Evolutionary conservation across 2,888 invertebrate species (phyloP).

Genomic region (Rutpela maculata): DNA sequence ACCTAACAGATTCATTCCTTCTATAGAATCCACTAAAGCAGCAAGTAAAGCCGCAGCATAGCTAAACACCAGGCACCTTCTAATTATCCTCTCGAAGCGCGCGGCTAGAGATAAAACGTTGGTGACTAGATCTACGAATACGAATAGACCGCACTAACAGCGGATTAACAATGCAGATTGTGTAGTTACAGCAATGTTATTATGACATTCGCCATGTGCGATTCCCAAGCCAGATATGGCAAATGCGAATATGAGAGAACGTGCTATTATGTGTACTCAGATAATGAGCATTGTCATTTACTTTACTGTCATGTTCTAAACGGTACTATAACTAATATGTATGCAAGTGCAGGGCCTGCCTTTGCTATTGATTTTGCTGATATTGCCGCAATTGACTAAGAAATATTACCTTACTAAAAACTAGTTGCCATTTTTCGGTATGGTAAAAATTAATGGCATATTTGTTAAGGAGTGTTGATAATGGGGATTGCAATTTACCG

Average conservation of each 20-base stretch:
- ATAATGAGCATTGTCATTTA: constrained; percentile 34
- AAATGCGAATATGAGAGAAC: constrained; percentile 8
- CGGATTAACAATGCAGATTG: constrained; percentile 50
- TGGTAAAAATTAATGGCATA: no score
- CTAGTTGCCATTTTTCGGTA: background rate
- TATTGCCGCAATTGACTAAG: constrained; percentile 1
- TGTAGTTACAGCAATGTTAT: constrained; percentile 47
- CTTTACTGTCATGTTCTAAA: constrained; percentile 15
- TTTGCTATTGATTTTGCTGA: constrained; percentile 11
- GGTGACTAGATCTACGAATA: constrained; percentile 36
- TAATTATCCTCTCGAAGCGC: constrained; percentile 39
- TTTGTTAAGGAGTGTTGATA: no score
- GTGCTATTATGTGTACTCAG: constrained; percentile 3
- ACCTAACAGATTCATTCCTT: constrained; percentile 8
- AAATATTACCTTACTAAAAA: background rate
- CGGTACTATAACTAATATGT: constrained; percentile 21
- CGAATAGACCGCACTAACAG: constrained; percentile 42
- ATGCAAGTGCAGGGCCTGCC: background rate
- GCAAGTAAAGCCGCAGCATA: constrained; percentile 35
- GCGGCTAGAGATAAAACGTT: constrained; percentile 45
- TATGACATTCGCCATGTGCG: constrained; percentile 46
- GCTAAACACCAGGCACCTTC: constrained; percentile 41
- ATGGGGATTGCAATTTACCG: no score
- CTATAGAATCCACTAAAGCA: constrained; percentile 13
- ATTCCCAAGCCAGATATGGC: constrained; percentile 34